These are phyloP conservation scores for Gonioctena quinquepunctata DNA, from an alignment of 1,140 invertebrate genomes.

Conservation along the genomic window DNA sequence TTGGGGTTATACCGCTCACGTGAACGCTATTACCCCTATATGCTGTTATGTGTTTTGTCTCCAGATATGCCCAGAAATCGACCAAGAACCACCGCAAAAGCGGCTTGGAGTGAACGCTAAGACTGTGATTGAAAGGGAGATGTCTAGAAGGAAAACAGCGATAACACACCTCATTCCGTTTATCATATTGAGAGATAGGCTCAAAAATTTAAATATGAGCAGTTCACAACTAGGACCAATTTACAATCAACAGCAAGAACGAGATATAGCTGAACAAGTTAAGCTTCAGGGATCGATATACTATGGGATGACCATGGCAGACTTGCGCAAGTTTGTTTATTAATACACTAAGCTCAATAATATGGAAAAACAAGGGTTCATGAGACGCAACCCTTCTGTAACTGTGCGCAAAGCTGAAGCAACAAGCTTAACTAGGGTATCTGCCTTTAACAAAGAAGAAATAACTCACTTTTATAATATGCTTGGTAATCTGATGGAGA, in stretches of 20 bases:
- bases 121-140: slow-evolving; percentile 6
- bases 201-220: slow-evolving; percentile 24
- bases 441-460: slow-evolving; percentile 37
- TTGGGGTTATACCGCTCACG: too few relatives aligned
- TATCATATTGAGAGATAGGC: slow-evolving; percentile 17
- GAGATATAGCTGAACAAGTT: slow-evolving; percentile 42
- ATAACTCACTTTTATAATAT: slow-evolving; percentile 31
- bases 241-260: slow-evolving; percentile 41
- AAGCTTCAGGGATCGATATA: too few relatives aligned
- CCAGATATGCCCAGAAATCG: too few relatives aligned
- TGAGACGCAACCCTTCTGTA: slow-evolving; percentile 22
- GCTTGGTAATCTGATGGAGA: slow-evolving; percentile 25
- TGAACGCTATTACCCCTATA: too few relatives aligned
- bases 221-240: slow-evolving; percentile 37
- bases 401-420: slow-evolving; percentile 39
- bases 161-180: slow-evolving; percentile 23
- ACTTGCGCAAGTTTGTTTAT: slow-evolving; percentile 13
- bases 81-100: too few relatives aligned
- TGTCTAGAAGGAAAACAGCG: slow-evolving; percentile 18
- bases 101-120: too few relatives aligned
- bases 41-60: too few relatives aligned
- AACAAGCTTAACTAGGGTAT: slow-evolving; percentile 39
- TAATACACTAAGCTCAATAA: slow-evolving; percentile 21
- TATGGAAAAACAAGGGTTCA: slow-evolving; percentile 14
- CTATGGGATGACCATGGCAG: too few relatives aligned